These are phyloP conservation scores for Zeus faber DNA, from an alignment of 2,113 vertebrate genomes.

Conservation along the genomic window DNA sequence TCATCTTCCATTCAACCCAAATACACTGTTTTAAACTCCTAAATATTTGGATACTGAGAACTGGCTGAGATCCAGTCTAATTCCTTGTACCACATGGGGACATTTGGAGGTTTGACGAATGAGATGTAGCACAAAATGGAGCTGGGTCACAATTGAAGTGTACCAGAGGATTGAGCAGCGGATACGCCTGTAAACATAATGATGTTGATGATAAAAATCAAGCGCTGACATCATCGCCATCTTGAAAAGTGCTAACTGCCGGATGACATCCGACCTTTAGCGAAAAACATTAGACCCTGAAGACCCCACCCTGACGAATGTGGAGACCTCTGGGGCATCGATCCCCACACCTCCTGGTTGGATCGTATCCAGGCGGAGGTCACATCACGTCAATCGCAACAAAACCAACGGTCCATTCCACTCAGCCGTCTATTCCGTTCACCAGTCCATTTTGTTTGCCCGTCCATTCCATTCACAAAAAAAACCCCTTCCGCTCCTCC, in stretches of 20 bases:
- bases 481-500: no score
- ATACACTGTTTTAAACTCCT: no score
- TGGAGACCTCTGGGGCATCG: slow-evolving; percentile 42
- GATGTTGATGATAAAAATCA: neutral
- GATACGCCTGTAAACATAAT: neutral
- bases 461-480: no score
- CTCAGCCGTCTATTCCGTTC: no score
- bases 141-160: slow-evolving; percentile 25
- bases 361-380: slow-evolving; percentile 36
- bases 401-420: slow-evolving; percentile 57
- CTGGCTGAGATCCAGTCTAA: slow-evolving; percentile 10
- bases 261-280: slow-evolving; percentile 38
- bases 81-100: slow-evolving; percentile 9
- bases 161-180: no score
- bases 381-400: slow-evolving; percentile 45
- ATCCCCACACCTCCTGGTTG: slow-evolving; percentile 23
- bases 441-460: no score
- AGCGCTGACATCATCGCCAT: slow-evolving; percentile 38
- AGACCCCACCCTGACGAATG: slow-evolving; percentile 54
- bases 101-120: slow-evolving; percentile 22
- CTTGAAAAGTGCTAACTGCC: slow-evolving; percentile 29
- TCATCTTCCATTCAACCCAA: no score
- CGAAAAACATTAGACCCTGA: slow-evolving; percentile 51
- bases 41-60: slow-evolving; percentile 8
- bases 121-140: slow-evolving; percentile 33